Evolutionary conservation across 2,113 vertebrate genomes (phyloP).

Genomic region (Cottus gobio): DNA sequence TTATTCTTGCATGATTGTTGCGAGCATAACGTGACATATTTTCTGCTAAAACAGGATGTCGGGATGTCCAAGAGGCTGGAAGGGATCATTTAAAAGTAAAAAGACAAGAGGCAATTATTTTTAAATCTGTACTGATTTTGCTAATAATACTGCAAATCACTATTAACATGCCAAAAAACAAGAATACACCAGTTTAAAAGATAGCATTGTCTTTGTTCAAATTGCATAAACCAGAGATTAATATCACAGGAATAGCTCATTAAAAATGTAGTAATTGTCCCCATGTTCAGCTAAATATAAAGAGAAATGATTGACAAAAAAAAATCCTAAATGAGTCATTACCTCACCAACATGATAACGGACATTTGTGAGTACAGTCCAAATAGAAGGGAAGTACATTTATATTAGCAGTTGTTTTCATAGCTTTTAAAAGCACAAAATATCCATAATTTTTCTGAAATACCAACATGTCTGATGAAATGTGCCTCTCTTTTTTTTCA

Average conservation of each 20-base stretch:
- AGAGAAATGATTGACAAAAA: neutral
- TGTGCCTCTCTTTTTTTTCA: neutral
- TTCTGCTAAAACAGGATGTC: slow-evolving; percentile 10
- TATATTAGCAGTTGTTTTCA: too few relatives aligned
- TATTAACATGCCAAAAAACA: neutral
- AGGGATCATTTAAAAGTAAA: slow-evolving; percentile 7
- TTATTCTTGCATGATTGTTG: neutral
- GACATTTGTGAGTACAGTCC: neutral
- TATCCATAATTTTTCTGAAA: neutral
- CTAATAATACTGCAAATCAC: neutral
- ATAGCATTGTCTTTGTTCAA: neutral
- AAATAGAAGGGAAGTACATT: neutral
- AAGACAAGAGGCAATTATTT: neutral
- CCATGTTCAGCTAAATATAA: neutral
- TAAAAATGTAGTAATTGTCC: neutral
- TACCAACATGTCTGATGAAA: neutral
- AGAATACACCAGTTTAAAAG: neutral
- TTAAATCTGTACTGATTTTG: neutral
- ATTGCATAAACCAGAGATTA: neutral
- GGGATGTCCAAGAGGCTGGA: neutral
- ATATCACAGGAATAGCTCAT: neutral
- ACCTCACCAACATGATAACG: neutral
- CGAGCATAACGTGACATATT: neutral
- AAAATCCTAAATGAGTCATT: neutral
- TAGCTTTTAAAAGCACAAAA: neutral